Evolutionary conservation across 2,113 vertebrate genomes (phyloP).

Genomic region (Polypterus bichir): DNA sequence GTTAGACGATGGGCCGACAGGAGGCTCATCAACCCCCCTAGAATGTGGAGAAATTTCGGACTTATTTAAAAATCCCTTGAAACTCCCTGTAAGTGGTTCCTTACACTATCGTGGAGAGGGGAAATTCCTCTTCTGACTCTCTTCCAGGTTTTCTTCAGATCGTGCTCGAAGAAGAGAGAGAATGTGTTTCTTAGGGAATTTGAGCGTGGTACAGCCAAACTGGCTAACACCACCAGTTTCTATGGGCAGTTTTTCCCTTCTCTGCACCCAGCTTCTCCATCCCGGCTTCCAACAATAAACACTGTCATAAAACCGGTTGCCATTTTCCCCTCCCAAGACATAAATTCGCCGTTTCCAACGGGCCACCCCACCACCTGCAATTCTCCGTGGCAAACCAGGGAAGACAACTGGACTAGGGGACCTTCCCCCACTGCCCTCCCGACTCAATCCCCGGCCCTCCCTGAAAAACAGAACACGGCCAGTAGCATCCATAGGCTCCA

Average conservation of each 20-base stretch:
- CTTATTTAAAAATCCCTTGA: no score
- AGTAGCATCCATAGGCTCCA: constrained; percentile 57
- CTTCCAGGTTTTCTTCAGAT: background rate
- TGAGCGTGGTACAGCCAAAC: constrained; percentile 60
- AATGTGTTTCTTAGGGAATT: constrained; percentile 64
- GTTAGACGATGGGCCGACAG: no score
- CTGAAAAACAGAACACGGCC: constrained; percentile 57
- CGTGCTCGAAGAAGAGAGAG: constrained; percentile 41
- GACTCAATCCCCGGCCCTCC: constrained; percentile 45
- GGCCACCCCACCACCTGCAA: constrained; percentile 54
- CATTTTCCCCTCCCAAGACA: constrained; percentile 60
- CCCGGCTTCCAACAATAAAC: constrained; percentile 69
- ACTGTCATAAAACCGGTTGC: constrained; percentile 52
- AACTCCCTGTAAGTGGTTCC: no score
- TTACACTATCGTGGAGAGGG: no score
- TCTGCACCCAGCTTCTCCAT: constrained; percentile 64
- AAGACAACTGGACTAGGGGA: constrained; percentile 54
- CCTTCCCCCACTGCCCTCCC: constrained; percentile 38
- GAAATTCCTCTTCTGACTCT: no score
- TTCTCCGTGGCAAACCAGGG: constrained; percentile 52
- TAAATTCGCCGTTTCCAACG: constrained; percentile 63
- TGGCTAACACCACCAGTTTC: constrained; percentile 58
- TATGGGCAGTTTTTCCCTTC: constrained; percentile 54
- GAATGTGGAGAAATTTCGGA: no score
- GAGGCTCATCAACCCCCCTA: no score